These are phyloP conservation scores for Aramus guarauna DNA, from an alignment of 2,113 vertebrate genomes.

Conservation along the genomic window DNA sequence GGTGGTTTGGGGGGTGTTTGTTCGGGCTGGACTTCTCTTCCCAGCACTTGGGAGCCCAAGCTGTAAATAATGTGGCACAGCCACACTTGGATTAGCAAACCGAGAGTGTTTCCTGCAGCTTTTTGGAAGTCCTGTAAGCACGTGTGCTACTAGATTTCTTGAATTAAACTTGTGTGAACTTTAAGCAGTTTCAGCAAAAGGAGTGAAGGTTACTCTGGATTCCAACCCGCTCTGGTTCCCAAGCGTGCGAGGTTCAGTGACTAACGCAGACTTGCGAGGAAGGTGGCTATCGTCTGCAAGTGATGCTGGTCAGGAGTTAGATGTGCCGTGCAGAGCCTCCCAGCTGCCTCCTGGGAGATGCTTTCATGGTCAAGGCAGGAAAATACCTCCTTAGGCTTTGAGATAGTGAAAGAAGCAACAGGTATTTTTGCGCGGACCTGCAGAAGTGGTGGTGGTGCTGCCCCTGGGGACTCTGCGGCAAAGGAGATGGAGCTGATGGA, in stretches of 20 bases:
- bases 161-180: not conserved
- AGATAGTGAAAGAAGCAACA: not conserved
- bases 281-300: not conserved
- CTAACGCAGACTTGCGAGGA: not conserved
- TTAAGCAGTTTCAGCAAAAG: not conserved
- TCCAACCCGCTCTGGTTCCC: not conserved
- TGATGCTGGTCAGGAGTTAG: not conserved
- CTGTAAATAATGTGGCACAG: fast-evolving
- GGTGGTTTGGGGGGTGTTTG: fast-evolving
- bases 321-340: too few species aligned
- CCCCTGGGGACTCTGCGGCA: not conserved
- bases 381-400: not conserved
- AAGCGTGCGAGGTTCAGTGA: fast-evolving
- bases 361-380: not conserved
- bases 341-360: not conserved
- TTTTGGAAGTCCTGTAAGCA: not conserved
- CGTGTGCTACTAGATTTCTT: not conserved
- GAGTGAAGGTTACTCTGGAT: not conserved
- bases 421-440: not conserved
- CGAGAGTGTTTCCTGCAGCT: fast-evolving
- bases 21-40: fast-evolving
- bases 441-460: not conserved
- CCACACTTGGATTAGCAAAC: fast-evolving
- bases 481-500: not conserved
- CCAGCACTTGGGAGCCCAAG: fast-evolving